Evolutionary conservation across 2,888 invertebrate species (phyloP).

Genomic region (Brachypalpus laphriformis): DNA sequence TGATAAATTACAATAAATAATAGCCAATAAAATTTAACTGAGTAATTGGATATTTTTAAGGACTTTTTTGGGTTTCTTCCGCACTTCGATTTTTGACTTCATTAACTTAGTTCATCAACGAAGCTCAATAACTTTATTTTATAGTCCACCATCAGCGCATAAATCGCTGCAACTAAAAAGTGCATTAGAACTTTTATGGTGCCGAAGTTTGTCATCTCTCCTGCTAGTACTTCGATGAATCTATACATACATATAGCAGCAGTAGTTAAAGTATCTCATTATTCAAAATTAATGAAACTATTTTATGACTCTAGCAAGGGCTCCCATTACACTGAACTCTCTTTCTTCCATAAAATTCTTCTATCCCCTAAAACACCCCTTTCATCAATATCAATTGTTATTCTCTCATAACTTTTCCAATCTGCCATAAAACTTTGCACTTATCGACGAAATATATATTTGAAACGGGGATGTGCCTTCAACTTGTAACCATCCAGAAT

Average conservation of each 20-base stretch:
- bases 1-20: too few species aligned
- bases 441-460: conserved; percentile 15
- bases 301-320: neutral
- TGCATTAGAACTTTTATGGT: neutral
- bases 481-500: conserved; percentile 1
- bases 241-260: neutral
- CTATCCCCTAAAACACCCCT: neutral
- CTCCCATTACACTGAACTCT: neutral
- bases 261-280: neutral
- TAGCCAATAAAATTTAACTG: too few species aligned
- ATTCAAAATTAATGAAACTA: conserved; percentile 20
- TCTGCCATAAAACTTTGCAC: conserved; percentile 52
- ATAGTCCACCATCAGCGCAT: neutral
- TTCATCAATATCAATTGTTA: conserved; percentile 69
- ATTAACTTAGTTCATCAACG: neutral
- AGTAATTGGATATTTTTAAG: too few species aligned
- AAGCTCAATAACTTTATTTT: neutral
- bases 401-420: conserved; percentile 60
- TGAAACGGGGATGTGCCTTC: neutral
- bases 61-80: too few species aligned
- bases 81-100: neutral
- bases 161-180: neutral
- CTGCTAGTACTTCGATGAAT: neutral
- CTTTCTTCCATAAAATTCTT: too few species aligned
- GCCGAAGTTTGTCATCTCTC: neutral